Base-by-base conservation (phyloP, 2,888 invertebrate genomes). In the Pseudoips prasinana region DNA sequence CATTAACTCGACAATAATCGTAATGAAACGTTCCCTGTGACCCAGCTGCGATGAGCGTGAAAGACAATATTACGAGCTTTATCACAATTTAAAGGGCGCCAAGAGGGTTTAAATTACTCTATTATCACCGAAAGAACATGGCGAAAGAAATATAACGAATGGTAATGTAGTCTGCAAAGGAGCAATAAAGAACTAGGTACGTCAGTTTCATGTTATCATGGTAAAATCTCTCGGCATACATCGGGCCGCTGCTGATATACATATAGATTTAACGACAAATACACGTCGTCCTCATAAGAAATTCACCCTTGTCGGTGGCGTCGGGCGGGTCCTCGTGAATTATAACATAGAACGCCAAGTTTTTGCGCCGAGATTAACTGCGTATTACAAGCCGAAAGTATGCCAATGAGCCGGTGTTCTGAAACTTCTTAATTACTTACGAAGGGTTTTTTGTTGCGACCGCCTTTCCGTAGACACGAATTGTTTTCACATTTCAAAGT, bases 381-480 rank as follows among this genome's bases (percentile, higher is more conserved):
- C 75, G 77, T 81, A 75, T 77, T 81, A 83, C 78, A 79, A 75
- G 76, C 68, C 58, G 61, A 76, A 83, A 83, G 80, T 81, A 77
- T 79, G 75, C 74, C 81, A 76, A 80, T 82, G 80, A 80, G 74
- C 71, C 62, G 65, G 70, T 74, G 73, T 74, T 78, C 63, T 58
- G 64, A 66, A 79, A 81, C 75, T 83, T 80, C 76, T 74, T 83
- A 82, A 81, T 82, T 81, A 81, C 77, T 75, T 74, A 59, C 68
- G 62, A 70, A 69, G 63, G 67, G 64, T 69, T 14, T 72, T 73
- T 73, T 69, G 60, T 65, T 51, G 62, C 62, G 53, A 57, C 61
- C 57, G 63, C 55, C 62, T 65, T 65, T 64, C 53, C 52, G 56
- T 37, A 57, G 58, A 62, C 58, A 64, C 48, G 62, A 67, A 73